Evolutionary conservation across 2,113 vertebrate species (phyloP).

Genomic region (Circaetus cinerascens): DNA sequence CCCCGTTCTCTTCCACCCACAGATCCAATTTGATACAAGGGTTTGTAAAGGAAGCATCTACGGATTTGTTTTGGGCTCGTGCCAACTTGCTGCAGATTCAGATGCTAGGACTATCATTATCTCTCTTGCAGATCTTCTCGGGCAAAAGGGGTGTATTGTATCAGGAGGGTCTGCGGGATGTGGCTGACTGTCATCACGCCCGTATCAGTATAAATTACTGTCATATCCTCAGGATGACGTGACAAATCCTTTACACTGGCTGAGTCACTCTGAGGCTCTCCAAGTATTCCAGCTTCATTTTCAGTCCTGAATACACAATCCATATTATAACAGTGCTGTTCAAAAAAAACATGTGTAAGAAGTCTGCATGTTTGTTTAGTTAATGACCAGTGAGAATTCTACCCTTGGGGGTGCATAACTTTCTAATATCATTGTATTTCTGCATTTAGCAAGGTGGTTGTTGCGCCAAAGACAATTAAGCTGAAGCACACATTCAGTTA

Average conservation of each 20-base stretch:
- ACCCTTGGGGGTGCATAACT: neutral
- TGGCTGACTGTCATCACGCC: neutral
- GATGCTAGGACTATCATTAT: neutral
- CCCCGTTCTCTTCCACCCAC: neutral
- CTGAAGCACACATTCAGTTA: neutral
- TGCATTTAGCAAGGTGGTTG: neutral
- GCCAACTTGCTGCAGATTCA: neutral
- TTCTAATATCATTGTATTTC: neutral
- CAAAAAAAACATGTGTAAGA: neutral
- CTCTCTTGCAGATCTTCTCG: neutral
- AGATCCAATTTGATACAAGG: neutral
- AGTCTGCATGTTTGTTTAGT: neutral
- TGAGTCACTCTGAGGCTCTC: constrained; percentile 25
- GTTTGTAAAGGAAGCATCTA: neutral
- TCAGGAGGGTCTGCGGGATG: neutral
- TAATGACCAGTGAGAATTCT: neutral
- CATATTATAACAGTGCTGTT: neutral
- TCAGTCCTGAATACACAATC: neutral
- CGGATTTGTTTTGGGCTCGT: neutral
- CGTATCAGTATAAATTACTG: constrained; percentile 20
- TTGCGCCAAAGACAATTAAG: neutral
- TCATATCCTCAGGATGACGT: neutral
- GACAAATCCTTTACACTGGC: constrained; percentile 4
- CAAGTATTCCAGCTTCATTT: constrained; percentile 6
- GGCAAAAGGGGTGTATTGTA: neutral